Conservation (phyloP, 2,113 vertebrate species). For the Dicentrarchus labrax region DNA sequence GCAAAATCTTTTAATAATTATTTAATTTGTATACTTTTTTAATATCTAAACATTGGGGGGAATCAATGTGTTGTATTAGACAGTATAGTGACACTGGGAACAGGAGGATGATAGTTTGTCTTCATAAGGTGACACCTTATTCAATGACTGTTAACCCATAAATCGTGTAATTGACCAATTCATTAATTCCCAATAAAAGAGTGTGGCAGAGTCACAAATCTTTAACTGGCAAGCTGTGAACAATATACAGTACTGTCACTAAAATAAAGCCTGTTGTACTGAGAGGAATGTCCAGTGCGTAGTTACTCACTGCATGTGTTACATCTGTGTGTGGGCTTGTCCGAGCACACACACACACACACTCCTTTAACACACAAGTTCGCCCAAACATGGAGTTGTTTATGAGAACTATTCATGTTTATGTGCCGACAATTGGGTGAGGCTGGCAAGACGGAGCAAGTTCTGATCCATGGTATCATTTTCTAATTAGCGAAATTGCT, state of each 20-base stretch:
- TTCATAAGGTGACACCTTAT: not conserved
- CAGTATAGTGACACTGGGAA: not conserved
- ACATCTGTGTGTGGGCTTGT: constrained; percentile 71
- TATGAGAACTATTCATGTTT: constrained; percentile 76
- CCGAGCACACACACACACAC: constrained; percentile 15
- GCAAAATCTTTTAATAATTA: too few species aligned
- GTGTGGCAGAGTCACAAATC: constrained; percentile 2
- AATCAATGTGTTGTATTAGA: not conserved
- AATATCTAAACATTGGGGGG: too few species aligned
- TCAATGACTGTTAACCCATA: not conserved
- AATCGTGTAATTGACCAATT: not conserved
- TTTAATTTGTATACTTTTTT: too few species aligned
- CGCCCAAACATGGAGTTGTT: constrained; percentile 77
- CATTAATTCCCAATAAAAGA: constrained; percentile 8
- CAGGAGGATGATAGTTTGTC: not conserved
- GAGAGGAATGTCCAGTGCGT: constrained; percentile 31
- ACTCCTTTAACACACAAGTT: constrained; percentile 44
- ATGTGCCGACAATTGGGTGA: constrained; percentile 71
- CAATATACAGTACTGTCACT: constrained; percentile 22
- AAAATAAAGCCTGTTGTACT: constrained; percentile 30
- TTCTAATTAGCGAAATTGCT: constrained; percentile 74
- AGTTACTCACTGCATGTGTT: constrained; percentile 44
- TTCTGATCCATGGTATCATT: constrained; percentile 64
- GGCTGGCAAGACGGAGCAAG: constrained; percentile 46
- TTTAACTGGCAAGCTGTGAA: constrained; percentile 28